Evolutionary conservation across 2,888 invertebrate species (phyloP).

Genomic region (Rhyacophila evoluta): DNA sequence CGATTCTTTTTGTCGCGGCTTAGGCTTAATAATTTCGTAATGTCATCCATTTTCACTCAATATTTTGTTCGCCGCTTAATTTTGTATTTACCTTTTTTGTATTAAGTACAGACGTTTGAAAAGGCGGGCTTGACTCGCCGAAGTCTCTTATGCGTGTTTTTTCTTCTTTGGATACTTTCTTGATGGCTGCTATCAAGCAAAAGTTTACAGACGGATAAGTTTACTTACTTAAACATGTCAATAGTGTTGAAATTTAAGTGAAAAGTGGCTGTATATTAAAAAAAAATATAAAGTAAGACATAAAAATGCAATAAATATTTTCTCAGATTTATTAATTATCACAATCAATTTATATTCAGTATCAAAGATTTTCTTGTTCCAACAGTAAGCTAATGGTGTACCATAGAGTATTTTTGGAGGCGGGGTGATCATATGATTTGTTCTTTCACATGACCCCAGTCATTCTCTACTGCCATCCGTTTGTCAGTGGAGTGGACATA

Average conservation of each 20-base stretch:
- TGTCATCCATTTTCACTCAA: slow-evolving; percentile 23
- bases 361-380: background rate
- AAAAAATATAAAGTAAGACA: too few relatives aligned
- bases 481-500: slow-evolving; percentile 18
- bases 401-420: slow-evolving; percentile 32
- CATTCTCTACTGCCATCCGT: slow-evolving; percentile 24
- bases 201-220: background rate
- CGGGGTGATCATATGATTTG: slow-evolving; percentile 66
- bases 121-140: background rate
- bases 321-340: too few relatives aligned
- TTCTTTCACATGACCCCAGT: slow-evolving; percentile 66
- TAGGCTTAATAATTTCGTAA: slow-evolving; percentile 29
- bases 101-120: background rate
- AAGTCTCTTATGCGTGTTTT: background rate
- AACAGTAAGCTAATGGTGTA: background rate
- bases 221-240: too few relatives aligned
- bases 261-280: too few relatives aligned
- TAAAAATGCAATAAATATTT: too few relatives aligned
- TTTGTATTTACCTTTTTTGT: background rate
- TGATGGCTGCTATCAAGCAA: background rate
- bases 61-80: background rate
- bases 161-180: background rate
- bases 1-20: slow-evolving; percentile 43
- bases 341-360: too few relatives aligned
- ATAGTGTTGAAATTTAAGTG: too few relatives aligned